These are phyloP conservation scores for Agelastica alni DNA, from an alignment of 2,888 invertebrate genomes.

Conservation along the genomic window DNA sequence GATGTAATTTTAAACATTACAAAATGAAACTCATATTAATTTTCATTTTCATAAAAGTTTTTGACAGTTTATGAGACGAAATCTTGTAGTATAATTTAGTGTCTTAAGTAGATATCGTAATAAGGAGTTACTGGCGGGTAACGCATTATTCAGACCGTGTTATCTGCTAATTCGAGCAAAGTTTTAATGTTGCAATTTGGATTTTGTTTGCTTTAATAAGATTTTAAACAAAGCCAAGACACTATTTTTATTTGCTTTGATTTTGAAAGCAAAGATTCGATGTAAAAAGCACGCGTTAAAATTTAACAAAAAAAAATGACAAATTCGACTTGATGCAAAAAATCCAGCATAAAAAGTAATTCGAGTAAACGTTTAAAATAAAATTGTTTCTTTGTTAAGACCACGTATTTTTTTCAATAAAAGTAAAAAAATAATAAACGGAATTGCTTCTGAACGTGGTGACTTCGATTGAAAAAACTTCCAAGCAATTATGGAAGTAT, in stretches of 20 bases:
- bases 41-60: constrained; percentile 46
- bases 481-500: constrained; percentile 3
- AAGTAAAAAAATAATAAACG: too few species aligned
- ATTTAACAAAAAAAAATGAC: too few species aligned
- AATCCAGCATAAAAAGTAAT: too few species aligned
- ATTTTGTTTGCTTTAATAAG: constrained; percentile 11
- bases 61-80: constrained; percentile 39
- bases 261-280: too few species aligned
- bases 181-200: constrained; percentile 9
- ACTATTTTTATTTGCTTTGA: too few species aligned
- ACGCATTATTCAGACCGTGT: constrained; percentile 19
- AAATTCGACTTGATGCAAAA: too few species aligned
- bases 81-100: constrained; percentile 35
- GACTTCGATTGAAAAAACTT: neutral
- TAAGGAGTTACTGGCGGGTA: constrained; percentile 24
- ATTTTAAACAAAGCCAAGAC: too few species aligned
- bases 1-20: constrained; percentile 41
- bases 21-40: constrained; percentile 46
- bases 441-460: neutral
- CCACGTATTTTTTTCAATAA: too few species aligned
- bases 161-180: constrained; percentile 15
- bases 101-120: constrained; percentile 27
- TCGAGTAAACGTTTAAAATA: too few species aligned
- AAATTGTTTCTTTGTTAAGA: too few species aligned
- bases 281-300: too few species aligned